Percentiles rank a stretch among this genome's conserved stretches.
phyloP scores from a whole-genome alignment of 1,140 invertebrate species.

The Drosophila pruinosa region DNA sequence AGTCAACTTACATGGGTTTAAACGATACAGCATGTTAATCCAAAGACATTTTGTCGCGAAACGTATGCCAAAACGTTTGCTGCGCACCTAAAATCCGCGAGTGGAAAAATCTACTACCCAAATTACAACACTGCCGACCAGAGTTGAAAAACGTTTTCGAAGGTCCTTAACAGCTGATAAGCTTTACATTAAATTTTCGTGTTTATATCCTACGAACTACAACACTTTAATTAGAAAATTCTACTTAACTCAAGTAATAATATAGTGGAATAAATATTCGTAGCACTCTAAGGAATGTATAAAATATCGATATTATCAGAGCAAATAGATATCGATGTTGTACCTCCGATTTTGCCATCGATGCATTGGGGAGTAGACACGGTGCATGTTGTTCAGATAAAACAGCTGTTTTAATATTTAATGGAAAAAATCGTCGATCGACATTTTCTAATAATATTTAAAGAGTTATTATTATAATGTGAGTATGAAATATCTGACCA shows the following conservation, averaged over 20 bases:
- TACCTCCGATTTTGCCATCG: neutral
- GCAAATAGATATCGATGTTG: neutral
- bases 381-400: neutral
- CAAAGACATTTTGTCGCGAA: slow-evolving; percentile 37
- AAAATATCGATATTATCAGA: slow-evolving; percentile 13
- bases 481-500: neutral
- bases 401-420: slow-evolving; percentile 13
- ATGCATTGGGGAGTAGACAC: neutral
- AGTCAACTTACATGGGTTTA: slow-evolving; percentile 53
- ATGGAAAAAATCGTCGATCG: neutral
- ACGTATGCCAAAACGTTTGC: slow-evolving; percentile 46
- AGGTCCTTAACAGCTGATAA: slow-evolving; percentile 18
- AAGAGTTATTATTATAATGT: neutral
- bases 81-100: slow-evolving; percentile 43
- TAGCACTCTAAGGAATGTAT: neutral
- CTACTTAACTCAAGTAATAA: neutral
- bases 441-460: neutral
- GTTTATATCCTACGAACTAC: neutral
- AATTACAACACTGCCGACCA: slow-evolving; percentile 46
- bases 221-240: neutral
- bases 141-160: slow-evolving; percentile 11
- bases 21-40: slow-evolving; percentile 26
- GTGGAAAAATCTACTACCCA: slow-evolving; percentile 39
- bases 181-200: neutral
- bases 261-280: neutral